Evolutionary conservation across 2,113 vertebrate species (phyloP).

Genomic region (Scytalopus superciliaris): DNA sequence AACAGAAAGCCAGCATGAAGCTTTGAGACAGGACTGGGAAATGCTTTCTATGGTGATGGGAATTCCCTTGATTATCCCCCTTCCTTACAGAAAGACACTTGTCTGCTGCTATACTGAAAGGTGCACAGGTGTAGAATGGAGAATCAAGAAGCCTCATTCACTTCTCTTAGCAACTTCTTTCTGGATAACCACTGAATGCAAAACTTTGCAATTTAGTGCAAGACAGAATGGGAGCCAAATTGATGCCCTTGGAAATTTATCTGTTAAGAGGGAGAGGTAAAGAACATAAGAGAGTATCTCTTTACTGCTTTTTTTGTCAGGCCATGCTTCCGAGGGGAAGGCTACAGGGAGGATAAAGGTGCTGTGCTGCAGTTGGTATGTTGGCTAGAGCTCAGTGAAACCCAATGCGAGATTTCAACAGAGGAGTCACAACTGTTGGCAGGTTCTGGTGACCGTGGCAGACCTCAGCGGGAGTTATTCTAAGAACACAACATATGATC

Average conservation of each 20-base stretch:
- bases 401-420: background rate
- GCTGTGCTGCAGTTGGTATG: conserved; percentile 6
- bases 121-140: background rate
- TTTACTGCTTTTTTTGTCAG: background rate
- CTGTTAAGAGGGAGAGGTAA: background rate
- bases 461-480: conserved; percentile 44
- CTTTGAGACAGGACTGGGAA: background rate
- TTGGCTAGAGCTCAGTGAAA: conserved; percentile 47
- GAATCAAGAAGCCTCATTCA: background rate
- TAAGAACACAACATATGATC: conserved; percentile 58
- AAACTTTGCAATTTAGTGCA: background rate
- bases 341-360: background rate
- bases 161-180: background rate
- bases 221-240: background rate
- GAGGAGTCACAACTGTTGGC: conserved; percentile 55
- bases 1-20: background rate
- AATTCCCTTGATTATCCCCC: background rate
- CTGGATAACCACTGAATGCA: background rate
- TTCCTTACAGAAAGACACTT: background rate
- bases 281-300: background rate
- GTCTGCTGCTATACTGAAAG: background rate
- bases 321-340: background rate
- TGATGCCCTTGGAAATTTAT: background rate
- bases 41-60: background rate
- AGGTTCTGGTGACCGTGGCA: conserved; percentile 47